These are phyloP conservation scores for Capromys pilorides DNA, from an alignment of 2,797 vertebrate species.

Conservation along the genomic window DNA sequence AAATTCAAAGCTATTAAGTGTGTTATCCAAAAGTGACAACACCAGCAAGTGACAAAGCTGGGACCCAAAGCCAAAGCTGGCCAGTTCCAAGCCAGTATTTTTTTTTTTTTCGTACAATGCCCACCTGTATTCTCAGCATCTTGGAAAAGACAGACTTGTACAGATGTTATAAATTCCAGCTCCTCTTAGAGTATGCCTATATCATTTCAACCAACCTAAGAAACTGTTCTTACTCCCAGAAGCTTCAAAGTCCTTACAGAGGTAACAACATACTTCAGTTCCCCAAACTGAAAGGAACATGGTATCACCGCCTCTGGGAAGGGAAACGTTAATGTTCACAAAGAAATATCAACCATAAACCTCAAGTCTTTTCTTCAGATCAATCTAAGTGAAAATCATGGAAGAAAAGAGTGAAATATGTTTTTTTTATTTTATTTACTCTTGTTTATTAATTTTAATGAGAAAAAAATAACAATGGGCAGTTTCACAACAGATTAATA, in stretches of 20 bases:
- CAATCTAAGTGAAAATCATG: neutral
- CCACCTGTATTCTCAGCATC: neutral
- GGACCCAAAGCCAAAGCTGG: constrained; percentile 45
- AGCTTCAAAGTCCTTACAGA: neutral
- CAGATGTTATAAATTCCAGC: neutral
- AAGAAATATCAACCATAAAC: neutral
- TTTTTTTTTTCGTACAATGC: neutral
- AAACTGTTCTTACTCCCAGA: neutral
- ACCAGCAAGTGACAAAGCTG: neutral
- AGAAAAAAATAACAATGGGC: too few species aligned
- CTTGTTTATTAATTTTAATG: too few species aligned
- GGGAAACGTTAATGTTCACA: neutral
- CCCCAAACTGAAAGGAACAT: constrained; percentile 29
- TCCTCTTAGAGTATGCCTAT: neutral
- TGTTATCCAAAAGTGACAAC: neutral
- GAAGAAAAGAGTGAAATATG: neutral
- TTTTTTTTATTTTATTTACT: too few species aligned
- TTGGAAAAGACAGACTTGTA: neutral
- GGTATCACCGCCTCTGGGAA: neutral
- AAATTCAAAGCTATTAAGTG: constrained; percentile 10
- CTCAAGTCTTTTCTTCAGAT: neutral
- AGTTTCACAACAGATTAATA: too few species aligned
- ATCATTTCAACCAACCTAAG: constrained; percentile 8
- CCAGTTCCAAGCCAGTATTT: neutral
- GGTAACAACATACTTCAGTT: neutral